These are phyloP conservation scores for Campopleginae sp. DNA, from an alignment of 2,888 invertebrate genomes.

Conservation along the genomic window DNA sequence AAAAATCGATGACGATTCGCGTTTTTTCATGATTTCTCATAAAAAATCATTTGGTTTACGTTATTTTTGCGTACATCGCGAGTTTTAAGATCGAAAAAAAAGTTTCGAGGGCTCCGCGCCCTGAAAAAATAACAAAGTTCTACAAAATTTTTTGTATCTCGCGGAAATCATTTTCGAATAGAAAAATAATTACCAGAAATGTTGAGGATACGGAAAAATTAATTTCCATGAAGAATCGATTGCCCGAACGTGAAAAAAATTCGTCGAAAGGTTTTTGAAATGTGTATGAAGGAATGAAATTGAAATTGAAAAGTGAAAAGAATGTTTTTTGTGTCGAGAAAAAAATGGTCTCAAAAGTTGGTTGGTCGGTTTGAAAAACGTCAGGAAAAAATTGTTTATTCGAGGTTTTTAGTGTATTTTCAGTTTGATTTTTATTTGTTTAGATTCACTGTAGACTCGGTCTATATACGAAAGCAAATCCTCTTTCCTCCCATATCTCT, in stretches of 20 bases:
- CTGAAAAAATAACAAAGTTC: too few species aligned
- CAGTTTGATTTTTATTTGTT: background rate
- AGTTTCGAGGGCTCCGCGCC: too few species aligned
- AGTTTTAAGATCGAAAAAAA: too few species aligned
- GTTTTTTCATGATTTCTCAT: background rate
- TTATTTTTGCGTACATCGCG: too few species aligned
- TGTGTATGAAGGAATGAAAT: background rate
- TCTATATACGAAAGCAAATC: slow-evolving; percentile 34
- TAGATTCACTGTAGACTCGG: slow-evolving; percentile 30
- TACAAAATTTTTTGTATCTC: too few species aligned
- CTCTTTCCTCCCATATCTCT: slow-evolving; percentile 30
- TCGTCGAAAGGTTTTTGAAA: background rate
- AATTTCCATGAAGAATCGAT: background rate
- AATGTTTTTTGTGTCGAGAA: background rate
- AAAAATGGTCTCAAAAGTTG: background rate
- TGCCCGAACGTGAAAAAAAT: background rate
- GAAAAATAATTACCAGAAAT: too few species aligned
- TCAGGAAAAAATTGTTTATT: background rate
- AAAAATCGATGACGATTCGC: background rate
- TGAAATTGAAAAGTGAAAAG: background rate
- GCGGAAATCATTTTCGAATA: too few species aligned
- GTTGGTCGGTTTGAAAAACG: background rate
- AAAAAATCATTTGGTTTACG: too few species aligned
- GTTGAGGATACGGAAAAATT: background rate
- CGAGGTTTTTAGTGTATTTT: background rate